Percentiles rank a stretch among this genome's conserved stretches.
Evolutionary conservation across 2,797 vertebrate genomes (phyloP).

Genomic region (Ispidina lecontei): DNA sequence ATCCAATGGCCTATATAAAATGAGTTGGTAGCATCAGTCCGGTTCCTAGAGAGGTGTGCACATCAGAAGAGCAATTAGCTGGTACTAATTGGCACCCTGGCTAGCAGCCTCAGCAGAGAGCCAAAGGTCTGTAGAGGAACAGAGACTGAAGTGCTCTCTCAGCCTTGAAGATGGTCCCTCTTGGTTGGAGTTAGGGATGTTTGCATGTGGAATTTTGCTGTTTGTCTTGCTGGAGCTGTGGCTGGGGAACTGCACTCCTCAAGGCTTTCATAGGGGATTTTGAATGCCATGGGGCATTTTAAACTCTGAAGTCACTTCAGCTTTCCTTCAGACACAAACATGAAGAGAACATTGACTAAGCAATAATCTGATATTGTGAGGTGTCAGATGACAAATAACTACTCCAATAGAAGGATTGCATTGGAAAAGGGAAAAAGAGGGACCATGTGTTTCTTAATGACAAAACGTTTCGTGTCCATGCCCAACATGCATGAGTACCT

Average conservation of each 20-base stretch:
- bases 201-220: neutral
- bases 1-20: slow-evolving; percentile 20
- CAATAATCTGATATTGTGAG: neutral
- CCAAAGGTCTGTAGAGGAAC: neutral
- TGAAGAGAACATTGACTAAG: neutral
- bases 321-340: neutral
- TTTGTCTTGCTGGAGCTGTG: neutral
- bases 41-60: slow-evolving; percentile 5
- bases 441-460: neutral
- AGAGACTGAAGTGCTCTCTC: neutral
- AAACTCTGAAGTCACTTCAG: neutral
- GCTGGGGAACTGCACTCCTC: neutral
- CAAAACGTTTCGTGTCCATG: neutral
- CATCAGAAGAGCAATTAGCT: slow-evolving; percentile 17
- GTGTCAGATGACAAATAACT: neutral
- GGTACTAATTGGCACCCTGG: slow-evolving; percentile 59
- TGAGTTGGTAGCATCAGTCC: neutral
- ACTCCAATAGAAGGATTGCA: neutral
- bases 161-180: neutral
- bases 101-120: neutral
- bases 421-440: neutral
- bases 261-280: neutral
- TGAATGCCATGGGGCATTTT: neutral
- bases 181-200: neutral
- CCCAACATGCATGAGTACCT: accelerated